Conservation (phyloP, 2,113 vertebrate genomes). For the Actenoides lindsayi region DNA sequence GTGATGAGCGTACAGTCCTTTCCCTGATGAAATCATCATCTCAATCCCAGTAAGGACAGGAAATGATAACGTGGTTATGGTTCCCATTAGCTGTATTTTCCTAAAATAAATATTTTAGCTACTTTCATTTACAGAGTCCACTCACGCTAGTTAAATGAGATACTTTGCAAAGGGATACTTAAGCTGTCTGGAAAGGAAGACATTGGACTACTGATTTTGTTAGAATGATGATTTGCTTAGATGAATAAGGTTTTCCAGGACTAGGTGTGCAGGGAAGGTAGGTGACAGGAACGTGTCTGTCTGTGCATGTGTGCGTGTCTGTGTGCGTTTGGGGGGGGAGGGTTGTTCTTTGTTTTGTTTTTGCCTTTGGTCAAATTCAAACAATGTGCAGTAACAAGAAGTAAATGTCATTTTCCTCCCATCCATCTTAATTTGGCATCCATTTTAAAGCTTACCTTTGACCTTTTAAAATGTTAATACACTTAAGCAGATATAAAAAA, state of each 20-base stretch:
- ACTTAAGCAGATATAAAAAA: conserved; percentile 62
- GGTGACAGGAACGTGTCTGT: neutral
- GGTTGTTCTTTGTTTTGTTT: conserved; percentile 58
- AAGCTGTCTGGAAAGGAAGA: neutral
- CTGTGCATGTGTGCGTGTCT: neutral
- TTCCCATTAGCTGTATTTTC: conserved; percentile 7
- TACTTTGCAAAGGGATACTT: neutral
- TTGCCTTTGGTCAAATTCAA: conserved; percentile 73
- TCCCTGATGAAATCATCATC: neutral
- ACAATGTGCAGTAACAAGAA: conserved; percentile 66
- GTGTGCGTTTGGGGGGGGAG: neutral
- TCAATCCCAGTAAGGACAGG: conserved; percentile 12
- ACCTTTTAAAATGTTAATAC: conserved; percentile 69
- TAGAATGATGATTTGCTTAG: neutral
- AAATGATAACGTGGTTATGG: neutral
- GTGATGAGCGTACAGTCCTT: neutral
- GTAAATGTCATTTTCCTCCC: conserved; percentile 67
- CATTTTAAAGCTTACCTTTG: conserved; percentile 70
- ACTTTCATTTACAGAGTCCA: conserved; percentile 27
- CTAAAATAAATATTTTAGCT: conserved; percentile 48
- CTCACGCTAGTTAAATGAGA: neutral
- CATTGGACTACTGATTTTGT: neutral
- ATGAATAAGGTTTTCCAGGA: neutral
- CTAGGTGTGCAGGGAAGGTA: neutral
- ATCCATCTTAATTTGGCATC: conserved; percentile 67